phyloP scores from a whole-genome alignment of 1,140 invertebrate genomes.

The Drosophila nigromelanica region DNA sequence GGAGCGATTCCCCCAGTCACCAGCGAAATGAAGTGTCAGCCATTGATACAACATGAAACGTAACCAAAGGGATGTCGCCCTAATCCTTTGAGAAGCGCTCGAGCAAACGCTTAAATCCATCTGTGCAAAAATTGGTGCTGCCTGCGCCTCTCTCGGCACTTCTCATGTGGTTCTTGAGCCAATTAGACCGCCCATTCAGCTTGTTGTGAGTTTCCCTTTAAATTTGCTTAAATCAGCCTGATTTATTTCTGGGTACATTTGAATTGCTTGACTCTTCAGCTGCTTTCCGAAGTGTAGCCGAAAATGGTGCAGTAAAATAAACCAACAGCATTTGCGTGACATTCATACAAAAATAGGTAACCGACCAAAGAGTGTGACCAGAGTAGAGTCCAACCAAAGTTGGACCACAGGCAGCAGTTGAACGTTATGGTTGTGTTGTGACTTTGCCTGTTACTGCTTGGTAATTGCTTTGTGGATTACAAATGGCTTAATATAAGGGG shows the following conservation, averaged over 20 bases:
- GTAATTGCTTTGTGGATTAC: conserved; percentile 5
- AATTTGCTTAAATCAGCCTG: conserved; percentile 65
- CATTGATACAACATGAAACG: conserved; percentile 5
- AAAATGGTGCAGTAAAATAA: conserved; percentile 66
- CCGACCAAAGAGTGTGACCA: neutral
- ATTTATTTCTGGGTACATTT: conserved; percentile 37
- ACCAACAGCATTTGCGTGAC: conserved; percentile 77
- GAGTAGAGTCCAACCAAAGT: neutral
- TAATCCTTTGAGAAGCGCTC: conserved; percentile 19
- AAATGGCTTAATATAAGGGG: conserved; percentile 1
- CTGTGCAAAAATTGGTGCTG: neutral
- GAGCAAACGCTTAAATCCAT: conserved; percentile 20
- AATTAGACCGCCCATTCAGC: conserved; percentile 40
- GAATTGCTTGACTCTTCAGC: conserved; percentile 7
- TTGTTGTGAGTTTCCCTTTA: conserved; percentile 43
- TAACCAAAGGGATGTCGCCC: neutral
- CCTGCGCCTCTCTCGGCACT: neutral
- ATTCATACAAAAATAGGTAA: conserved; percentile 53
- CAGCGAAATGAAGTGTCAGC: conserved; percentile 15
- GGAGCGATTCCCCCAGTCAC: neutral
- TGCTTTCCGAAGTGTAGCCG: conserved; percentile 25
- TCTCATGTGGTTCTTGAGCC: neutral
- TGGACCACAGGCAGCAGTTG: neutral
- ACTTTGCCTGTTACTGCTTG: conserved; percentile 1
- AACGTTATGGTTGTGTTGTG: neutral